Evolutionary conservation across 2,888 invertebrate genomes (phyloP).

Genomic region (Hoplodrina blanda): DNA sequence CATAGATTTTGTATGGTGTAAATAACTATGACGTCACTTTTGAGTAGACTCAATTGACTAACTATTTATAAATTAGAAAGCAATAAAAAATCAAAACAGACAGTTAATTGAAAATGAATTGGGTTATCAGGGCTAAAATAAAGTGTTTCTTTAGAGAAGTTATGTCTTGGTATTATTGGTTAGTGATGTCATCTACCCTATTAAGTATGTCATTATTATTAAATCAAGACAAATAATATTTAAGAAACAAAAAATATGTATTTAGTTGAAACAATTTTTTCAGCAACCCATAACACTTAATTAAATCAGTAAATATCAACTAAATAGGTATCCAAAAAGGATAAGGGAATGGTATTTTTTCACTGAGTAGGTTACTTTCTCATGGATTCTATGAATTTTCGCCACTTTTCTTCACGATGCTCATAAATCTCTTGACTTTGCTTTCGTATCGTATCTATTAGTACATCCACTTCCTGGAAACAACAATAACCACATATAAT

Average conservation of each 20-base stretch:
- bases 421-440: not conserved
- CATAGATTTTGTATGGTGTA: too few relatives aligned
- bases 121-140: too few relatives aligned
- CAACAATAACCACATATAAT: slow-evolving; percentile 3
- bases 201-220: not conserved
- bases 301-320: not conserved
- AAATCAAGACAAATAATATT: not conserved
- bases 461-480: slow-evolving; percentile 4
- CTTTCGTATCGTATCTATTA: not conserved
- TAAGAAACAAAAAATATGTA: not conserved
- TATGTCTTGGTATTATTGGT: too few relatives aligned
- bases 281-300: not conserved
- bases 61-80: too few relatives aligned
- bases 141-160: too few relatives aligned
- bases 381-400: not conserved
- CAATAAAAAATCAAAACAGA: too few relatives aligned
- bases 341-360: too few relatives aligned
- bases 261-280: slow-evolving; percentile 2
- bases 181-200: too few relatives aligned
- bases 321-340: not conserved
- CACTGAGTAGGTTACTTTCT: too few relatives aligned
- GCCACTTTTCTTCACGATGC: not conserved
- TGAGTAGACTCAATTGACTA: too few relatives aligned
- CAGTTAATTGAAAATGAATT: too few relatives aligned
- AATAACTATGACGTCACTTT: too few relatives aligned